These are phyloP conservation scores for Phataginus tetradactyla DNA, from an alignment of 2,797 vertebrate genomes.

Conservation along the genomic window DNA sequence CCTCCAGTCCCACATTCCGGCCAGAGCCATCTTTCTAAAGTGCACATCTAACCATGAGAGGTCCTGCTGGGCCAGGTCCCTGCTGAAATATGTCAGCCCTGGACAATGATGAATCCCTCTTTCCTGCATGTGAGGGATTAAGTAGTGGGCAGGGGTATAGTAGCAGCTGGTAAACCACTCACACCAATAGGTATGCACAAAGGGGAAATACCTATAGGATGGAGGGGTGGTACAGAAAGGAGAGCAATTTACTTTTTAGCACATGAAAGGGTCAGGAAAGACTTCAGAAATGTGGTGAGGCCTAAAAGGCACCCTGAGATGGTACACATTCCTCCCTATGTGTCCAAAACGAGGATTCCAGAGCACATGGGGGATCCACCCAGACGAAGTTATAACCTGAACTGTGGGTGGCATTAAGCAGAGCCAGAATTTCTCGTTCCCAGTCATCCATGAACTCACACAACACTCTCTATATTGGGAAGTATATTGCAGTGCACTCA, in stretches of 20 bases:
- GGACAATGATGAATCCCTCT: background rate
- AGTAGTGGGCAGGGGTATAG: background rate
- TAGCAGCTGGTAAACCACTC: background rate
- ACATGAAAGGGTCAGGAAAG: background rate
- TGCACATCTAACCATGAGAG: background rate
- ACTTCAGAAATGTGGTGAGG: background rate
- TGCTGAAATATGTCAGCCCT: background rate
- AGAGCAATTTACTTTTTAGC: background rate
- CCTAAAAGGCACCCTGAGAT: background rate
- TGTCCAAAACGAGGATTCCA: background rate
- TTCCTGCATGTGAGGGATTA: background rate
- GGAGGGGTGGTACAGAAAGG: background rate
- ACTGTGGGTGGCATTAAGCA: background rate
- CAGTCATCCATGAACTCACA: background rate
- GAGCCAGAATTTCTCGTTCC: background rate
- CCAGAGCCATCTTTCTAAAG: background rate
- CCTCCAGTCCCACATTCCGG: too few species aligned
- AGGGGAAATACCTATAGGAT: background rate
- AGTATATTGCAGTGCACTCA: background rate
- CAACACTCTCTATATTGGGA: background rate
- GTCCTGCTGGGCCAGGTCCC: background rate
- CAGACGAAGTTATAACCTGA: background rate
- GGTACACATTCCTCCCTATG: background rate
- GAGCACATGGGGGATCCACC: background rate
- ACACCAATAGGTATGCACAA: background rate